Percentiles rank a stretch among this genome's conserved stretches.
These are phyloP conservation scores for Campoplex capitator DNA, from an alignment of 2,888 invertebrate genomes.

Conservation along the genomic window DNA sequence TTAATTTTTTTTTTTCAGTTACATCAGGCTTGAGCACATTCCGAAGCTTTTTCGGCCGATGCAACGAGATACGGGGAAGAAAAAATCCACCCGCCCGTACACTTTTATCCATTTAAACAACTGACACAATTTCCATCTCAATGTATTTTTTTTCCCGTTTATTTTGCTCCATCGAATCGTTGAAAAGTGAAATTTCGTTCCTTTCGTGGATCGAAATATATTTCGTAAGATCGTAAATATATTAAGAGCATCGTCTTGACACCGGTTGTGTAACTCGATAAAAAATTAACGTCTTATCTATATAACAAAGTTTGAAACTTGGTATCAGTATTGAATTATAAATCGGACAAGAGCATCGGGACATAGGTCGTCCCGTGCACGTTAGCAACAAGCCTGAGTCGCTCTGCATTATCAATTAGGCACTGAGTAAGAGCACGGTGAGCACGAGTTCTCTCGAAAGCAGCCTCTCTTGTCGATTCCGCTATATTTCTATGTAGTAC, in stretches of 20 bases:
- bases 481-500: constrained; percentile 32
- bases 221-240: too few species aligned
- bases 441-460: not conserved
- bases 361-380: constrained; percentile 11
- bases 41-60: constrained; percentile 22
- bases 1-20: constrained; percentile 41
- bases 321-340: constrained; percentile 11
- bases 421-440: constrained; percentile 5
- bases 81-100: not conserved
- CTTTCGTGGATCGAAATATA: too few species aligned
- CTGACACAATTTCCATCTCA: not conserved
- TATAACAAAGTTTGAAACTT: not conserved
- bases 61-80: not conserved
- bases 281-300: not conserved
- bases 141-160: not conserved
- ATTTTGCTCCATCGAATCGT: not conserved
- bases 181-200: not conserved
- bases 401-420: constrained; percentile 62
- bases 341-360: not conserved
- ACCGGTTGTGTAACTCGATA: not conserved
- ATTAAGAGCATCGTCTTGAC: not conserved
- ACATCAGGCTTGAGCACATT: not conserved
- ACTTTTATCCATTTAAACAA: not conserved
- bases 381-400: constrained; percentile 16
- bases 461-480: constrained; percentile 12